Evolutionary conservation across 2,797 vertebrate genomes (phyloP).

Genomic region (Chrysolophus pictus): DNA sequence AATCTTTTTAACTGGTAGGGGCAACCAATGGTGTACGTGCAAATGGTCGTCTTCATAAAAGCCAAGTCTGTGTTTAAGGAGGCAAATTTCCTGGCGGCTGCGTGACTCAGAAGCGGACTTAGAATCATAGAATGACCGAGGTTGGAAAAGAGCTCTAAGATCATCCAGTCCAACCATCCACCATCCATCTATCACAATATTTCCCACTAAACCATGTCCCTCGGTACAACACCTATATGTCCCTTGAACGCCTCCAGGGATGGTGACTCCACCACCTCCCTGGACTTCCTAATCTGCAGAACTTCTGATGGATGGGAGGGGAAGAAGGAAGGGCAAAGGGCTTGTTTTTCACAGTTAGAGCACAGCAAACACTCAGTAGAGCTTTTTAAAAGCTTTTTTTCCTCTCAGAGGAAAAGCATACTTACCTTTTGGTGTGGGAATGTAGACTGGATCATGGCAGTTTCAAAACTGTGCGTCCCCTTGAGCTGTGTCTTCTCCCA

Average conservation of each 20-base stretch:
- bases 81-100: slow-evolving; percentile 2
- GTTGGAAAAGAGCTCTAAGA: too few relatives aligned
- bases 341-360: not conserved
- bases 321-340: not conserved
- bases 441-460: slow-evolving; percentile 87
- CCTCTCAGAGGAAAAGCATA: rapidly evolving
- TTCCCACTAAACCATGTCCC: too few relatives aligned
- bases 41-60: not conserved
- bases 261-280: too few relatives aligned
- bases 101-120: too few relatives aligned
- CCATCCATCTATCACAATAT: too few relatives aligned
- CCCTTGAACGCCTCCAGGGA: too few relatives aligned
- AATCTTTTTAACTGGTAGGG: slow-evolving; percentile 14
- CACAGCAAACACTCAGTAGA: not conserved
- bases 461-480: slow-evolving; percentile 87
- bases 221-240: too few relatives aligned
- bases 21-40: not conserved
- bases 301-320: not conserved
- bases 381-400: not conserved
- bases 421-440: slow-evolving; percentile 90
- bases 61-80: not conserved
- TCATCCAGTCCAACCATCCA: too few relatives aligned
- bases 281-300: not conserved
- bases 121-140: too few relatives aligned
- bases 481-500: slow-evolving; percentile 91